Base-by-base conservation (phyloP, 2,113 vertebrate species). In the Eupsittula cactorum region DNA sequence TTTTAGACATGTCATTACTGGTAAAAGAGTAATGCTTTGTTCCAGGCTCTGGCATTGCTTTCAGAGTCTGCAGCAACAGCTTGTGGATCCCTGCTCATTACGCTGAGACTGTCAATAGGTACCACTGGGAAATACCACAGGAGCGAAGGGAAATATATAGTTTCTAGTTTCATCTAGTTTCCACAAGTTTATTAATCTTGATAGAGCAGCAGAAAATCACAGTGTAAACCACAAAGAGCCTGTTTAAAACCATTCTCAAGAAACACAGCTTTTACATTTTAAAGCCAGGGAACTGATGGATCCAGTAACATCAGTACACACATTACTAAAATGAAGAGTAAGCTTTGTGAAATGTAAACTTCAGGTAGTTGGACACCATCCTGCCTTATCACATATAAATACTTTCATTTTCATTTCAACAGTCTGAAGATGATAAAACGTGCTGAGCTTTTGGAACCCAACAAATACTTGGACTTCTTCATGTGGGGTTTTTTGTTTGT, bases 1-100 rank as follows among this genome's bases (percentile, higher is more conserved):
- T 82, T 91, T 88, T 53, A 88, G 79, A 39, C 82, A 71, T 90
- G 93, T 83, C 41, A 6, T 80, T 90, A 88, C 93, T 68, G 68
- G 92, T 42, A 50, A 70, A 80, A 93, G 81, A 70, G 16, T 39
- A 53, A 49, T 31, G 31, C 50, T 93, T 95, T 79, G 47, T 90
- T 93, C 79, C 92, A 94, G 60, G 59, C 64, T 95, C 39, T 55
- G 50, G 46, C 68, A 31, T 7, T 77, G 44, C 67, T 70, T 68
- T 91, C 6, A 3, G 39, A 84, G 42, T 68, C 62, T 55, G 44
- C 27, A 79, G 55, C 41, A 53, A 13, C 27, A 28, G 44, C 7
- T 0, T 37, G 46, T 67, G 82, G 33, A 73, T 83, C 20, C 37
- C 57, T 35, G 1, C n/a, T 64, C 47, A 27, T 88, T n/a, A 27